Evolutionary conservation across 2,888 invertebrate genomes (phyloP).

Genomic region (Drosophila cognata): DNA sequence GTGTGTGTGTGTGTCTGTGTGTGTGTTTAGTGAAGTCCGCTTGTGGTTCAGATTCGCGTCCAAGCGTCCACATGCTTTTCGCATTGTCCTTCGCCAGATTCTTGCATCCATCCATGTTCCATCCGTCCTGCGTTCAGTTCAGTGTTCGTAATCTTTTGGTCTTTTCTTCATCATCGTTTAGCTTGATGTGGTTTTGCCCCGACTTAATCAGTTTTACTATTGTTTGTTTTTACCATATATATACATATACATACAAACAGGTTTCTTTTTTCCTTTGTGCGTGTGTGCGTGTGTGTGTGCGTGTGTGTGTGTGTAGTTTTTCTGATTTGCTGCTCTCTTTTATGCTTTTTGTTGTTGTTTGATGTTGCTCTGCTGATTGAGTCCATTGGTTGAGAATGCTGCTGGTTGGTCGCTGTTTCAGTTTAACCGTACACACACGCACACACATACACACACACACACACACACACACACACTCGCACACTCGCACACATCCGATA

Average conservation of each 20-base stretch:
- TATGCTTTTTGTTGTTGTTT: slow-evolving; percentile 29
- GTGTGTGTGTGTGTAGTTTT: slow-evolving; percentile 33
- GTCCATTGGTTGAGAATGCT: slow-evolving; percentile 29
- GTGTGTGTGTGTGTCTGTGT: neutral
- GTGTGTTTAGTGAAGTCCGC: slow-evolving; percentile 37
- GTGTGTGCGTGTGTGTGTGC: slow-evolving; percentile 7
- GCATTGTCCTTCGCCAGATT: slow-evolving; percentile 31
- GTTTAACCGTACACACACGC: slow-evolving; percentile 10
- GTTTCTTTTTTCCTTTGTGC: slow-evolving; percentile 7
- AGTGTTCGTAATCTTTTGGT: slow-evolving; percentile 78
- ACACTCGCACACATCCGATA: slow-evolving; percentile 11
- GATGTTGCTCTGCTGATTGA: slow-evolving; percentile 51
- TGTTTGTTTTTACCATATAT: slow-evolving; percentile 77
- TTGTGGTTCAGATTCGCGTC: slow-evolving; percentile 32
- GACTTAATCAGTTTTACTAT: slow-evolving; percentile 81
- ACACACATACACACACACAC: slow-evolving; percentile 10
- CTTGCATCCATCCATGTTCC: slow-evolving; percentile 14
- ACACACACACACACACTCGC: neutral
- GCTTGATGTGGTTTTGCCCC: slow-evolving; percentile 78
- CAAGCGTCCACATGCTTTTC: slow-evolving; percentile 9
- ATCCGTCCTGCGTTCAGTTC: slow-evolving; percentile 55
- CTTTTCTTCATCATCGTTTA: slow-evolving; percentile 78
- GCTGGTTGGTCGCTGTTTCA: slow-evolving; percentile 9
- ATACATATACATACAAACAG: neutral
- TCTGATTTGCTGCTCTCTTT: slow-evolving; percentile 1